These are phyloP conservation scores for Himalopsyche kuldschensis DNA, from an alignment of 2,888 invertebrate genomes.

Conservation along the genomic window DNA sequence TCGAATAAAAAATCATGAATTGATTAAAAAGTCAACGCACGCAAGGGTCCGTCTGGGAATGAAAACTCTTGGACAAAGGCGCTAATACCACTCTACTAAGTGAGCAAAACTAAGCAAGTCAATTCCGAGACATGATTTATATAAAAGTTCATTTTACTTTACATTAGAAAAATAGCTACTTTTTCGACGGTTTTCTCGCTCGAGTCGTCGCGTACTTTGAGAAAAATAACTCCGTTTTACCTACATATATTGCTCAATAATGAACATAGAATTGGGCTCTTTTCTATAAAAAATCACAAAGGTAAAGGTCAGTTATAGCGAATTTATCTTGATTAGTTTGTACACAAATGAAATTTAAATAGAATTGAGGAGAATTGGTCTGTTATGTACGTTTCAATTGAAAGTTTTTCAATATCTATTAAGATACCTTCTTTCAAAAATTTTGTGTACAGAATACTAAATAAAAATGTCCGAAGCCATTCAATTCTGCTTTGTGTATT, in stretches of 20 bases:
- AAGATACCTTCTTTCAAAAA: too few species aligned
- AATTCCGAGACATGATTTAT: too few species aligned
- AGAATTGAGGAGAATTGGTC: neutral
- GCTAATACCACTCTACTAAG: too few species aligned
- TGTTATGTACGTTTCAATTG: neutral
- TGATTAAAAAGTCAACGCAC: too few species aligned
- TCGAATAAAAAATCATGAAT: too few species aligned
- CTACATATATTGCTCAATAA: neutral
- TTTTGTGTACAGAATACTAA: too few species aligned
- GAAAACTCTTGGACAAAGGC: too few species aligned
- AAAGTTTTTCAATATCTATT: neutral
- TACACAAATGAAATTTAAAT: neutral
- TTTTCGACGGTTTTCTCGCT: neutral
- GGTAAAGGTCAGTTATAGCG: neutral
- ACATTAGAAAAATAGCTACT: neutral
- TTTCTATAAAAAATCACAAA: neutral
- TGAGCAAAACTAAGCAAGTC: too few species aligned
- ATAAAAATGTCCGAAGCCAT: too few species aligned
- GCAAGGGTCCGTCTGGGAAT: too few species aligned
- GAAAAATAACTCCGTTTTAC: neutral
- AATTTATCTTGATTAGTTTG: neutral
- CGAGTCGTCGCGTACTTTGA: neutral
- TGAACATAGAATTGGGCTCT: neutral
- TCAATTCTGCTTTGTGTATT: too few species aligned
- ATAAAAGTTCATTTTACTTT: neutral